Percentiles rank a stretch among this genome's conserved stretches.
These are phyloP conservation scores for Temnothorax ravouxi DNA, from an alignment of 2,888 invertebrate genomes.

Conservation along the genomic window DNA sequence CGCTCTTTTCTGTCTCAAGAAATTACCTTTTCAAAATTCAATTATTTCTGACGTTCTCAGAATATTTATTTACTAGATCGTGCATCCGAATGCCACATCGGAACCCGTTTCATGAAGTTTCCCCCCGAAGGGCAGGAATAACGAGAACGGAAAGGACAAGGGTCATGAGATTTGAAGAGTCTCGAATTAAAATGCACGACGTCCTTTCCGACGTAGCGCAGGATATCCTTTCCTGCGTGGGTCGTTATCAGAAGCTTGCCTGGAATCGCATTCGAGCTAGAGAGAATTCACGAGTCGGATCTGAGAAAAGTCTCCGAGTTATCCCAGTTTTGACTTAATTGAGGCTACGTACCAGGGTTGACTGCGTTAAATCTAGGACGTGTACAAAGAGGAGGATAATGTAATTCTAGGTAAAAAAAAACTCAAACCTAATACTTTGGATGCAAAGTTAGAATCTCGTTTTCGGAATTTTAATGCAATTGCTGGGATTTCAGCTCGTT, in stretches of 20 bases:
- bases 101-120: slow-evolving; percentile 66
- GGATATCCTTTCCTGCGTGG: slow-evolving; percentile 62
- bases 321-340: slow-evolving; percentile 61
- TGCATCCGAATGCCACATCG: slow-evolving; percentile 43
- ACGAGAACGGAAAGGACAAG: slow-evolving; percentile 44
- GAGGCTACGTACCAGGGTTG: neutral
- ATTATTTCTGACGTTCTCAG: neutral
- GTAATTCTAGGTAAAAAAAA: neutral
- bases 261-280: slow-evolving; percentile 46
- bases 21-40: slow-evolving; percentile 8
- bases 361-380: slow-evolving; percentile 12
- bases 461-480: neutral
- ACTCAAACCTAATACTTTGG: neutral
- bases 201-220: slow-evolving; percentile 25
- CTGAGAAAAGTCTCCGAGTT: slow-evolving; percentile 45
- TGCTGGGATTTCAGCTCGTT: neutral
- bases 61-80: slow-evolving; percentile 31
- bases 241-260: slow-evolving; percentile 35
- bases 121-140: slow-evolving; percentile 51
- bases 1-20: neutral
- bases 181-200: slow-evolving; percentile 73
- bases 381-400: slow-evolving; percentile 22
- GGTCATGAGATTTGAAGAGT: slow-evolving; percentile 49
- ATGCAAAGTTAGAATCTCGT: neutral
- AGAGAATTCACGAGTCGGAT: slow-evolving; percentile 43